Conservation (phyloP, 2,797 vertebrate species). For the Hippopotamyrus pictus region DNA sequence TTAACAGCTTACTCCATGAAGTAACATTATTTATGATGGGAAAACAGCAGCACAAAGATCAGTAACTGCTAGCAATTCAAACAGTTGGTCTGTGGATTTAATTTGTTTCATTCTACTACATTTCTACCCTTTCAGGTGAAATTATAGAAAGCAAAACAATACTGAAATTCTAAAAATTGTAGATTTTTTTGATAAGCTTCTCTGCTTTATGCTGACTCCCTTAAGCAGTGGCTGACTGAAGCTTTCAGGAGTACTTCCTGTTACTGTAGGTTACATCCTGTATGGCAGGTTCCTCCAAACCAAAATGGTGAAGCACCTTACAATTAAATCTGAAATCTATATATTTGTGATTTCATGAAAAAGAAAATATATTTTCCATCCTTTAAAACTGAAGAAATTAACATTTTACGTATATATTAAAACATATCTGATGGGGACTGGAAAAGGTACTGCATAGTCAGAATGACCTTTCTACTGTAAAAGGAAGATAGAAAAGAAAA, state of each 20-base stretch:
- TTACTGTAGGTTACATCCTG: neutral
- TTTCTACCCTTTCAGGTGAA: neutral
- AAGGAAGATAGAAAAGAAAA: constrained; percentile 99
- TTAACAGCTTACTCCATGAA: neutral
- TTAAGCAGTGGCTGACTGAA: neutral
- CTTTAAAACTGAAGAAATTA: neutral
- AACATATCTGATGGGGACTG: neutral
- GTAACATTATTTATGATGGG: neutral
- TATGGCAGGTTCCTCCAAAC: neutral
- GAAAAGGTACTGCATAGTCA: constrained; percentile 26
- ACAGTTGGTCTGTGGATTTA: neutral
- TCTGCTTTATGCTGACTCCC: neutral
- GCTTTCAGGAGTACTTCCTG: neutral
- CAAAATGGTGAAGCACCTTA: neutral
- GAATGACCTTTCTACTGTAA: constrained; percentile 73
- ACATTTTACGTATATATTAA: neutral
- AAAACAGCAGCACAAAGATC: neutral
- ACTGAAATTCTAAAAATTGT: neutral
- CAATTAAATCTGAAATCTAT: neutral
- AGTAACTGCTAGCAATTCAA: neutral
- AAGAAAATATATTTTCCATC: neutral
- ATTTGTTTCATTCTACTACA: neutral
- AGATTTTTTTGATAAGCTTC: neutral
- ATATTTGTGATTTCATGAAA: constrained; percentile 4
- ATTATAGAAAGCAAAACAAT: neutral